Percentiles rank a stretch among this genome's conserved stretches.
These are phyloP conservation scores for Mustelus asterias DNA, from an alignment of 2,113 vertebrate species.

Conservation along the genomic window DNA sequence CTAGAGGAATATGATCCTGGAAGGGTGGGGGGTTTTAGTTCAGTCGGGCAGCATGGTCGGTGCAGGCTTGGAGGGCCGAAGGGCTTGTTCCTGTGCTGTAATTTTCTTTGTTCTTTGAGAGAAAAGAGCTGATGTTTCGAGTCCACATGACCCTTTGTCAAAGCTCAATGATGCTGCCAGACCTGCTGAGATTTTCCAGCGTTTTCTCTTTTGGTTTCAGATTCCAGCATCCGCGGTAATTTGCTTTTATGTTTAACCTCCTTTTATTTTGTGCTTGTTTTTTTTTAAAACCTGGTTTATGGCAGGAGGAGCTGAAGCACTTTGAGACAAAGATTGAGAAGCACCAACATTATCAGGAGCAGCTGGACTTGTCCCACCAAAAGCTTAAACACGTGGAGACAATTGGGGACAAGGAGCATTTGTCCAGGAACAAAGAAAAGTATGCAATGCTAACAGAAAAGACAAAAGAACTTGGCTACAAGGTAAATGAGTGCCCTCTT, in stretches of 20 bases:
- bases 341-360: conserved; percentile 89
- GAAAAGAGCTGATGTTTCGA: no score
- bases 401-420: conserved; percentile 74
- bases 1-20: no score
- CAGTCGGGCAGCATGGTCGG: no score
- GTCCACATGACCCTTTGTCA: no score
- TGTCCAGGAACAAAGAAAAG: conserved; percentile 76
- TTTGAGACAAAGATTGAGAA: conserved; percentile 95
- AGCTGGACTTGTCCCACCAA: conserved; percentile 88
- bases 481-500: conserved; percentile 57
- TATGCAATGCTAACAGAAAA: conserved; percentile 75
- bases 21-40: no score
- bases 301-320: conserved; percentile 86
- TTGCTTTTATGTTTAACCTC: not conserved
- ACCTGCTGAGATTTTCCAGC: no score
- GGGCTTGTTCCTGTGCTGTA: no score
- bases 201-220: no score
- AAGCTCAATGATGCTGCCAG: no score
- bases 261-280: not conserved
- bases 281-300: not conserved
- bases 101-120: no score
- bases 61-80: no score
- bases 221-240: no score
- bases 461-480: conserved; percentile 87
- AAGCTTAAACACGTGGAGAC: conserved; percentile 80